Evolutionary conservation across 2,888 invertebrate genomes (phyloP).

Genomic region (Adelphocoris suturalis): DNA sequence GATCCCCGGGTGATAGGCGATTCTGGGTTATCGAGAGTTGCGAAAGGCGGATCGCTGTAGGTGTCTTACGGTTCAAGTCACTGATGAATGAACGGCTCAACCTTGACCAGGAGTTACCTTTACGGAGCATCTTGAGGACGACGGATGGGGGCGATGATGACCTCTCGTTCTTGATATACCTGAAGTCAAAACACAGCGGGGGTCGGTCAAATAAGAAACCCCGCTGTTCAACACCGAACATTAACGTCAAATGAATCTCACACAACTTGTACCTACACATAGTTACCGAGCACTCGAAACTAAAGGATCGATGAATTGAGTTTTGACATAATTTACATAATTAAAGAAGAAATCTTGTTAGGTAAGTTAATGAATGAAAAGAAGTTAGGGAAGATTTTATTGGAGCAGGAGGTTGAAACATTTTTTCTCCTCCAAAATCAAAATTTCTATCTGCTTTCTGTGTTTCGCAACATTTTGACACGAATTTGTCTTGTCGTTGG

Average conservation of each 20-base stretch:
- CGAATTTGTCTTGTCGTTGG: too few relatives aligned
- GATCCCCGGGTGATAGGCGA: not conserved
- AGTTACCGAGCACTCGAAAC: too few relatives aligned
- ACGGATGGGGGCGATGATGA: not conserved
- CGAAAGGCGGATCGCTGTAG: not conserved
- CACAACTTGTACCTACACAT: not conserved
- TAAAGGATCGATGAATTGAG: too few relatives aligned
- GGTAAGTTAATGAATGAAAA: too few relatives aligned
- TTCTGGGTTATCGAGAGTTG: not conserved
- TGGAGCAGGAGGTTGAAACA: too few relatives aligned
- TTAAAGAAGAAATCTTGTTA: too few relatives aligned
- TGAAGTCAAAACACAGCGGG: not conserved
- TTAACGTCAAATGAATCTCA: not conserved
- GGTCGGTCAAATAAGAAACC: not conserved
- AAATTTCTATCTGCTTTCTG: too few relatives aligned
- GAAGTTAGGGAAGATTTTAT: too few relatives aligned
- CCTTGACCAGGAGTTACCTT: conserved; percentile 4
- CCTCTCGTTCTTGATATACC: not conserved
- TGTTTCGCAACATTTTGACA: too few relatives aligned
- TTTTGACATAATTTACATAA: too few relatives aligned
- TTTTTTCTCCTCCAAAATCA: too few relatives aligned
- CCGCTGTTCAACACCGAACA: not conserved
- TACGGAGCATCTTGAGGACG: not conserved
- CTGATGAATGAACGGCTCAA: not conserved
- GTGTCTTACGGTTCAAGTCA: not conserved